A percentile compares a stretch with the other conserved stretches of the same genome.
phyloP scores from a whole-genome alignment of 2,113 vertebrate genomes.

The Apodemus sylvaticus region DNA sequence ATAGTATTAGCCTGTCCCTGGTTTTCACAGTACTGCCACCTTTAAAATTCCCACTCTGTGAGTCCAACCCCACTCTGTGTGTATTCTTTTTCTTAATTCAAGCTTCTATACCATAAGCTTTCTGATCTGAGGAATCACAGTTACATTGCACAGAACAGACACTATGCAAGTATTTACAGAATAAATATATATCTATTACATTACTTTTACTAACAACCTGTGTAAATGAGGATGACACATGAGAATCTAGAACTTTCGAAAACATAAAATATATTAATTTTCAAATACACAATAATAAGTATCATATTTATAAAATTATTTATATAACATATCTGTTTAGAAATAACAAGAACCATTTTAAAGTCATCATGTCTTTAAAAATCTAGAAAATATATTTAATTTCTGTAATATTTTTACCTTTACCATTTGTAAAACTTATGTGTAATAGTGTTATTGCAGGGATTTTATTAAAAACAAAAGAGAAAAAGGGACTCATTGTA shows the following conservation, averaged over 20 bases:
- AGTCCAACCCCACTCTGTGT: neutral
- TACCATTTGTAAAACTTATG: neutral
- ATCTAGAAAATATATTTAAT: slow-evolving; percentile 11
- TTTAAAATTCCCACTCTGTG: no score
- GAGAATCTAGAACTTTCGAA: neutral
- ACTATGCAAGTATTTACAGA: neutral
- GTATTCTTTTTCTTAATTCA: neutral
- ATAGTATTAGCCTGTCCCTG: neutral
- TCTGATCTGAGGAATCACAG: neutral
- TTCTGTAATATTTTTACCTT: slow-evolving; percentile 47
- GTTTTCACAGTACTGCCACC: neutral
- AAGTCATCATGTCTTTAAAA: slow-evolving; percentile 33
- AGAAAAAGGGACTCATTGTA: neutral
- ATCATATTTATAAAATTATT: slow-evolving; percentile 58
- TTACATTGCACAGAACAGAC: neutral
- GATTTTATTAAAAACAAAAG: neutral
- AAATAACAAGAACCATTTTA: slow-evolving; percentile 32
- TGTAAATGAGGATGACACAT: neutral
- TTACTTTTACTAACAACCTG: slow-evolving; percentile 53
- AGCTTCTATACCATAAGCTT: neutral
- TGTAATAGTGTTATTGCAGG: neutral
- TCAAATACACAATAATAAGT: slow-evolving; percentile 19
- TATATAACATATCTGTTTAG: neutral
- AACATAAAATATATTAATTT: slow-evolving; percentile 37
- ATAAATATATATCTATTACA: neutral